These are phyloP conservation scores for Scaptomyza flava DNA, from an alignment of 2,888 invertebrate genomes.

Conservation along the genomic window DNA sequence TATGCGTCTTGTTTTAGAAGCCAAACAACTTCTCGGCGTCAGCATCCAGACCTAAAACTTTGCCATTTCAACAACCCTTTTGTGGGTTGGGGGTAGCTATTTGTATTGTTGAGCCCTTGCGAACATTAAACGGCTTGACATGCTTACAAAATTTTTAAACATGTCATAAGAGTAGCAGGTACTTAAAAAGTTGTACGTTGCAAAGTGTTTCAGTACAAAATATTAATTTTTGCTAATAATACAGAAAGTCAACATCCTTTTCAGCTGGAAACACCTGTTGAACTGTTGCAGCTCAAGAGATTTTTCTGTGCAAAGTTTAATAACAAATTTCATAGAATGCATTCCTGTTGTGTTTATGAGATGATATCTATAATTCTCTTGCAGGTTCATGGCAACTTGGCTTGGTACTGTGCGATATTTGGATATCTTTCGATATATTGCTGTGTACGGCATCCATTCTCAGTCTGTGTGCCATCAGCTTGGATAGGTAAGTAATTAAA, in stretches of 20 bases:
- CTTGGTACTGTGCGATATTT: conserved; percentile 93
- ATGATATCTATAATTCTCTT: conserved; percentile 32
- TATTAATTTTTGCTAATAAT: not conserved
- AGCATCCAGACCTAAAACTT: conserved; percentile 25
- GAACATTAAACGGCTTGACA: conserved; percentile 16
- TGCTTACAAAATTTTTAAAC: conserved; percentile 5
- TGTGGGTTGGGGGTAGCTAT: conserved; percentile 15
- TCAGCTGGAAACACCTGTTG: no score
- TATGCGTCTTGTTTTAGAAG: conserved; percentile 26
- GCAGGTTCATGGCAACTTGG: conserved; percentile 95
- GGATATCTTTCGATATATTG: conserved; percentile 97
- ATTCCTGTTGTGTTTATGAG: conserved; percentile 5
- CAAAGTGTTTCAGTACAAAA: not conserved
- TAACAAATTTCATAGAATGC: not conserved
- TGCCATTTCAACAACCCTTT: conserved; percentile 27
- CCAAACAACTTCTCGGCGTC: conserved; percentile 15
- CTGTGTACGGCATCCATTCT: conserved; percentile 85
- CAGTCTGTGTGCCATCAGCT: conserved; percentile 60
- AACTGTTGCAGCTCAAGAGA: no score
- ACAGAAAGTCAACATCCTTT: no score
- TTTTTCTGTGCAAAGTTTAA: no score
- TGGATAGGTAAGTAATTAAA: conserved; percentile 60
- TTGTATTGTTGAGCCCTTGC: conserved; percentile 19
- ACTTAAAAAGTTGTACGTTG: conserved; percentile 1
- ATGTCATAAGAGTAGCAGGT: not conserved